phyloP scores from a whole-genome alignment of 2,888 invertebrate species.

The Drosophila demipolita region DNA sequence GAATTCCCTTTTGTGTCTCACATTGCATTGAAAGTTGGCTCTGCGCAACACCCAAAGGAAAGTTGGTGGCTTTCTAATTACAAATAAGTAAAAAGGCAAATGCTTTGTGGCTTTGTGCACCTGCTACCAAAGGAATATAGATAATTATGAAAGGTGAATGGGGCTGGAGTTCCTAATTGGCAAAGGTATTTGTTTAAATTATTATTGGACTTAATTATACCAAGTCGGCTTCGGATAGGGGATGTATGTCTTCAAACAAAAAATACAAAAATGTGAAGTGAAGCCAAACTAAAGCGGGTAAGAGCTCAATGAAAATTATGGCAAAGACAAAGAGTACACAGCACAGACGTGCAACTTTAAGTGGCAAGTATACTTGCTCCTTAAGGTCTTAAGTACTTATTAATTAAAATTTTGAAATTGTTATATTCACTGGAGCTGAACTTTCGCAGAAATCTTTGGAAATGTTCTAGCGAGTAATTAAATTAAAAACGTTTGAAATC shows the following conservation, averaged over 20 bases:
- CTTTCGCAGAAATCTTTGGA: neutral
- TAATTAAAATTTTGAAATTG: conserved; percentile 12
- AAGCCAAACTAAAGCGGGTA: conserved; percentile 60
- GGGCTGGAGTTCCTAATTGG: conserved; percentile 54
- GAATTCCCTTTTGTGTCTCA: conserved; percentile 68
- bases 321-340: conserved; percentile 14
- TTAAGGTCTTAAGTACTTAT: conserved; percentile 13
- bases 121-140: conserved; percentile 61
- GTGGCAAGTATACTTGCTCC: conserved; percentile 15
- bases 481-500: conserved; percentile 8
- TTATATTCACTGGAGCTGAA: conserved; percentile 1
- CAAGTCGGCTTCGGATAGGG: conserved; percentile 34
- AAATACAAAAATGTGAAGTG: conserved; percentile 36
- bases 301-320: conserved; percentile 11
- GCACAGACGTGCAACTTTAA: conserved; percentile 21
- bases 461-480: conserved; percentile 1
- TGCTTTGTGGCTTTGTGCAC: conserved; percentile 73
- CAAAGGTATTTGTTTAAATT: conserved; percentile 76
- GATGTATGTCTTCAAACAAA: conserved; percentile 45
- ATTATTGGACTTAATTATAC: conserved; percentile 79
- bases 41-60: conserved; percentile 1
- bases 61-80: conserved; percentile 66
- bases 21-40: conserved; percentile 41
- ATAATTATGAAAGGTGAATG: conserved; percentile 69
- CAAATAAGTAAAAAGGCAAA: conserved; percentile 71